Conservation (phyloP, 2,113 vertebrate genomes). For the Oncorhynchus nerka region DNA sequence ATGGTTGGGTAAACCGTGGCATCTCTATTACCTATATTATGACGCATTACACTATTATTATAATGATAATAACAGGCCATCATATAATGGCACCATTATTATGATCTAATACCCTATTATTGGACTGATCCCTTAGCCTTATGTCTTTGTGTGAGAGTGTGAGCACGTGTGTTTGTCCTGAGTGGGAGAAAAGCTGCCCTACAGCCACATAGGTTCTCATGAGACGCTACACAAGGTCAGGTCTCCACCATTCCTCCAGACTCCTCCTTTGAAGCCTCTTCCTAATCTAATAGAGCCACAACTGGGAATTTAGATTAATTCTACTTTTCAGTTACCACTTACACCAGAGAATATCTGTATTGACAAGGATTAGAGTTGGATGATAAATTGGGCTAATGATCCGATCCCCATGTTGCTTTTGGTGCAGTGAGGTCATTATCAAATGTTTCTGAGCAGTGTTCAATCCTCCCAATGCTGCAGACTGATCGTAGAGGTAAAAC, state of each 20-base stretch:
- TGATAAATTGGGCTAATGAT: background rate
- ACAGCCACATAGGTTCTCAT: background rate
- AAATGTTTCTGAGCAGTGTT: background rate
- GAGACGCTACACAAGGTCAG: conserved; percentile 14
- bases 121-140: too few relatives aligned
- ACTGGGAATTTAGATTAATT: background rate
- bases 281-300: background rate
- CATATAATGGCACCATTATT: too few relatives aligned
- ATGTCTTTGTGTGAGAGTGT: too few relatives aligned
- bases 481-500: background rate
- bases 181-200: too few relatives aligned
- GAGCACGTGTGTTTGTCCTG: background rate
- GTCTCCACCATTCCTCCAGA: background rate
- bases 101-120: background rate
- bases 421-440: background rate
- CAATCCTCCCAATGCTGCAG: background rate
- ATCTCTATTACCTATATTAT: too few relatives aligned
- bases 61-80: too few relatives aligned
- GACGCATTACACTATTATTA: too few relatives aligned
- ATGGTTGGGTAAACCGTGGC: too few relatives aligned
- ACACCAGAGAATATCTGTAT: background rate
- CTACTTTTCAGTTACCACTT: background rate
- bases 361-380: background rate
- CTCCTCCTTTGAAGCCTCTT: background rate
- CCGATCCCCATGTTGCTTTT: background rate